phyloP scores from a whole-genome alignment of 2,113 vertebrate genomes.

The Anguilla japonica region DNA sequence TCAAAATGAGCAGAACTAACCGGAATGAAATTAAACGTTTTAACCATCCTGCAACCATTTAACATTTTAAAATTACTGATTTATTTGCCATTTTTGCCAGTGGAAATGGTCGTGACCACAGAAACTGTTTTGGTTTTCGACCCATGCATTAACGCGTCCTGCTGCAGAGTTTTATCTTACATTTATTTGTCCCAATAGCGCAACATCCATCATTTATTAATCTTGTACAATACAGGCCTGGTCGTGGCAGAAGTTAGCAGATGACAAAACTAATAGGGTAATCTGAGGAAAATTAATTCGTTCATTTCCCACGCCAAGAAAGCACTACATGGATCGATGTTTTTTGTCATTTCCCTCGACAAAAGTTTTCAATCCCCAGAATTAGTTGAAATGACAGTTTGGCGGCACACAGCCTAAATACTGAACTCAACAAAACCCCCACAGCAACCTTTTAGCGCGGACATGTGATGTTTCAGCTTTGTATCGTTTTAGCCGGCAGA shows the following conservation, averaged over 20 bases:
- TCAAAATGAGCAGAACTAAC: background rate
- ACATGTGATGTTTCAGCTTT: background rate
- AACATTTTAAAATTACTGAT: background rate
- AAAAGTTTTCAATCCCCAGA: background rate
- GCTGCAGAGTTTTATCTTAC: background rate
- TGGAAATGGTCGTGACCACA: background rate
- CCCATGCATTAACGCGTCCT: background rate
- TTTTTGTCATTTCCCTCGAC: background rate
- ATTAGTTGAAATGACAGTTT: background rate
- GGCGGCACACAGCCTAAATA: background rate
- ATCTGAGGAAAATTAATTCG: background rate
- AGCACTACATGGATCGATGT: background rate
- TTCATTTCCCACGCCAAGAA: background rate
- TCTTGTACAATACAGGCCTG: background rate
- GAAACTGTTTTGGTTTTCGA: background rate
- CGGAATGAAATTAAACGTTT: background rate
- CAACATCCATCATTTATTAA: background rate
- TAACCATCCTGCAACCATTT: too few relatives aligned
- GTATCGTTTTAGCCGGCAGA: background rate
- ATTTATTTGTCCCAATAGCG: background rate
- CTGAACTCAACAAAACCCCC: background rate
- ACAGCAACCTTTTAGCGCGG: background rate
- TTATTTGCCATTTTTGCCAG: background rate
- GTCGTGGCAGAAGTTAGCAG: background rate
- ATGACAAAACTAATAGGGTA: background rate